phyloP scores from a whole-genome alignment of 2,113 vertebrate species.

The Murina feae region DNA sequence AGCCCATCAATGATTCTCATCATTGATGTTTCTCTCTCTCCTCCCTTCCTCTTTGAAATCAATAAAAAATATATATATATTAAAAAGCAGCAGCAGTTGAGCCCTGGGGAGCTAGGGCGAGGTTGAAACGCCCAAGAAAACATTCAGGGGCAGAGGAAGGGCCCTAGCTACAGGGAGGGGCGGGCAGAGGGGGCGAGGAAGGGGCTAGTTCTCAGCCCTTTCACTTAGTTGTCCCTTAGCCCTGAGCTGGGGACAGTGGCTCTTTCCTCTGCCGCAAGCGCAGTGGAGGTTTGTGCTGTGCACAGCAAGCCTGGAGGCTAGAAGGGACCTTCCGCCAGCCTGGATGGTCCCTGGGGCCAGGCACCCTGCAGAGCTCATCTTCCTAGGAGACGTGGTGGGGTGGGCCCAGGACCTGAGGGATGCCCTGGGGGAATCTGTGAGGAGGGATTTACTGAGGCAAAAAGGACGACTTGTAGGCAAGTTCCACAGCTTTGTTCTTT shows the following conservation, averaged over 20 bases:
- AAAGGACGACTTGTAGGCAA: rapidly evolving
- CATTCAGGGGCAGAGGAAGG: background rate
- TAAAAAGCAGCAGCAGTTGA: too few relatives aligned
- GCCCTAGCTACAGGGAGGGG: background rate
- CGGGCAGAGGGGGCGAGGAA: background rate
- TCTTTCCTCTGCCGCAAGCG: rapidly evolving
- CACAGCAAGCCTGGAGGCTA: background rate
- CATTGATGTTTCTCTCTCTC: too few relatives aligned
- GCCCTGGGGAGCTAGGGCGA: background rate
- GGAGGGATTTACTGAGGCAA: background rate
- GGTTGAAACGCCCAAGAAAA: background rate
- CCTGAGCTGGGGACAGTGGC: background rate
- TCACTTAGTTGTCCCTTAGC: background rate
- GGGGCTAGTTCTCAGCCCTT: background rate
- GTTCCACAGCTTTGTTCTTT: conserved; percentile 18
- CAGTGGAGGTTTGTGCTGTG: background rate
- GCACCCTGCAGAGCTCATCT: background rate
- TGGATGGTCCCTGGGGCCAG: background rate
- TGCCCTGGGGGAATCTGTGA: background rate
- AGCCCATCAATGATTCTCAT: too few relatives aligned
- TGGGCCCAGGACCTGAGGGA: background rate
- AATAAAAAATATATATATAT: too few relatives aligned
- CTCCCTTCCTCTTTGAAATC: too few relatives aligned
- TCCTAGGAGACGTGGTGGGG: background rate
- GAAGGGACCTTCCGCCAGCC: background rate